phyloP scores from a whole-genome alignment of 2,113 vertebrate genomes.

The Xenopus laevis region DNA sequence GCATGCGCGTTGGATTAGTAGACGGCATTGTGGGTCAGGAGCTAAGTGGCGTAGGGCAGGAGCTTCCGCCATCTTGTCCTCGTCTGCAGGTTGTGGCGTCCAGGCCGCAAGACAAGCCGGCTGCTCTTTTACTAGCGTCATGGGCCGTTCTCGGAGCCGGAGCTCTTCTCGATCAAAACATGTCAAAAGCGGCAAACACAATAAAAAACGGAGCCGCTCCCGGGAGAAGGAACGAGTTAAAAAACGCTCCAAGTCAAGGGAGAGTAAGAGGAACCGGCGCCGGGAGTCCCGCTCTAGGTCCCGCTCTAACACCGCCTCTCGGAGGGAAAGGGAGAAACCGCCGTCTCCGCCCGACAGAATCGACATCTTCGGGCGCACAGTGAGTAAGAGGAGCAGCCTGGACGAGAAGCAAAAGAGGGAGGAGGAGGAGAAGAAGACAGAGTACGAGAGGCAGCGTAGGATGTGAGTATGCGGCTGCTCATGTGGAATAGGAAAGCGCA shows the following conservation, averaged over 20 bases:
- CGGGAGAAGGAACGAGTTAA: conserved; percentile 83
- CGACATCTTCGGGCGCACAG: conserved; percentile 92
- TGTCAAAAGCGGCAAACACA: conserved; percentile 92
- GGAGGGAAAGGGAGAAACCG: conserved; percentile 61
- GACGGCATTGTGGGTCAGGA: conserved; percentile 53
- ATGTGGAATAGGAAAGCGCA: background rate
- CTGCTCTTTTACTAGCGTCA: conserved; percentile 56
- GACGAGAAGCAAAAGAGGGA: conserved; percentile 97
- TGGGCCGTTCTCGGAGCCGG: conserved; percentile 95
- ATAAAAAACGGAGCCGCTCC: conserved; percentile 86
- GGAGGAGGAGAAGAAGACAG: conserved; percentile 89
- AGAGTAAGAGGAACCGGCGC: conserved; percentile 80
- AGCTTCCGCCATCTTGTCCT: conserved; percentile 57
- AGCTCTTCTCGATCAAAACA: conserved; percentile 94
- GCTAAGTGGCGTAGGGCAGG: conserved; percentile 49
- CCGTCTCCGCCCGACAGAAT: conserved; percentile 88
- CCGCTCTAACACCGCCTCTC: conserved; percentile 78
- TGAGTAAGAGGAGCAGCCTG: conserved; percentile 89
- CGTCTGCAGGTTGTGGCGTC: conserved; percentile 28
- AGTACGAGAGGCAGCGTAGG: conserved; percentile 91
- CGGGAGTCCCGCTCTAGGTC: conserved; percentile 87
- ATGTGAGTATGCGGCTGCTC: conserved; percentile 71
- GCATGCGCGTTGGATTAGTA: background rate
- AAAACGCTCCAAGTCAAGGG: conserved; percentile 87
- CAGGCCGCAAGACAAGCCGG: conserved; percentile 3